A percentile compares a stretch with the other conserved stretches of the same genome.
These are phyloP conservation scores for Drymodes brunneopygia DNA, from an alignment of 2,113 vertebrate genomes.

Conservation along the genomic window DNA sequence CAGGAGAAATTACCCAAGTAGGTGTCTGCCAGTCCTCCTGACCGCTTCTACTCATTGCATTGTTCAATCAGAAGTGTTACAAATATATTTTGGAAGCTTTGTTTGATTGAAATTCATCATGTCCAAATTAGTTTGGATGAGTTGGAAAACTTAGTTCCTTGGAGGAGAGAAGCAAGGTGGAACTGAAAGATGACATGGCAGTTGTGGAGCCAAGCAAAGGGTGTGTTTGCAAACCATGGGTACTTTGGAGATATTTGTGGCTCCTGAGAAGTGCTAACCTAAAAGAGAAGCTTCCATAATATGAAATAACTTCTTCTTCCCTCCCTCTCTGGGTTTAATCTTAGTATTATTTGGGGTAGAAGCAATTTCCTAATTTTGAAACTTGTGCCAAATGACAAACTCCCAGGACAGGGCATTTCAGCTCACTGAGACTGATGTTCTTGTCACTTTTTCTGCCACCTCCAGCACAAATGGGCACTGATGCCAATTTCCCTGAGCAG, in stretches of 20 bases:
- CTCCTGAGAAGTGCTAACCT: neutral
- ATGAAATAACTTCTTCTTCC: neutral
- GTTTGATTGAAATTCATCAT: neutral
- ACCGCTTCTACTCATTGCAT: neutral
- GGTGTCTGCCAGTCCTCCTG: neutral
- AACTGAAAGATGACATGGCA: neutral
- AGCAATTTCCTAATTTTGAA: neutral
- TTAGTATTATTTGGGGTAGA: neutral
- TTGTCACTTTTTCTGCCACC: constrained; percentile 13
- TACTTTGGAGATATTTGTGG: neutral
- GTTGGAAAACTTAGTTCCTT: neutral
- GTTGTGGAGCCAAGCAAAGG: neutral
- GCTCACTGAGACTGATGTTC: neutral
- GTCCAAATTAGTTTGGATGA: neutral
- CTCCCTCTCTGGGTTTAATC: neutral
- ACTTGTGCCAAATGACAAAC: neutral
- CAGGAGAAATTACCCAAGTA: neutral
- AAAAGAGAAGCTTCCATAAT: neutral
- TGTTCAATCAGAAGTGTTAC: neutral
- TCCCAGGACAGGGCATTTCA: constrained; percentile 24
- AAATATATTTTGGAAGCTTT: neutral
- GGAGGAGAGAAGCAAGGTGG: neutral
- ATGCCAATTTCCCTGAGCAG: neutral
- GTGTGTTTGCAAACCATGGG: neutral
- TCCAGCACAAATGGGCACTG: neutral